A percentile compares a stretch with the other conserved stretches of the same genome.
Evolutionary conservation across 1,140 invertebrate species (phyloP).

Genomic region (Heliconius hermathena): DNA sequence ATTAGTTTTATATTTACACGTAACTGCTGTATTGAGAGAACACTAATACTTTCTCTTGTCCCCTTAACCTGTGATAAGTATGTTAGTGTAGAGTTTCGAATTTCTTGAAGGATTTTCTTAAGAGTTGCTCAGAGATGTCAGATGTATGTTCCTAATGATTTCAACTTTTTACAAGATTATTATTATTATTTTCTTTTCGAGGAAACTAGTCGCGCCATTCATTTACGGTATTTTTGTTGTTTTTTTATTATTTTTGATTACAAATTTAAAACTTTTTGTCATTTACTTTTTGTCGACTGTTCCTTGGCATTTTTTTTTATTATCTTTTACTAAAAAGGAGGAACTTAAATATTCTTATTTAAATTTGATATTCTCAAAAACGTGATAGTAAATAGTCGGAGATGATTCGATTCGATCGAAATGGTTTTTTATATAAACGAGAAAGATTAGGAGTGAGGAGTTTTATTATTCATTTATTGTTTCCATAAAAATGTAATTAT

Average conservation of each 20-base stretch:
- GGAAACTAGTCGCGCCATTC: constrained; percentile 63
- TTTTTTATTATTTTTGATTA: neutral
- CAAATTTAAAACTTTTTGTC: neutral
- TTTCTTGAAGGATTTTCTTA: constrained; percentile 71
- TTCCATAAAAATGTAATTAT: constrained; percentile 68
- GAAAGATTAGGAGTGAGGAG: constrained; percentile 54
- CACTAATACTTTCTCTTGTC: constrained; percentile 80
- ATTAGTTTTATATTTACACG: constrained; percentile 68
- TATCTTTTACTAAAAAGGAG: neutral
- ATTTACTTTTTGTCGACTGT: neutral
- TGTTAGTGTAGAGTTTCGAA: constrained; percentile 73
- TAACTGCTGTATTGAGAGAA: constrained; percentile 73
- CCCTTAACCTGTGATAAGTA: constrained; percentile 81
- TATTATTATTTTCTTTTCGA: constrained; percentile 46
- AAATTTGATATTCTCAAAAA: constrained; percentile 43
- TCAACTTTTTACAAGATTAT: constrained; percentile 61
- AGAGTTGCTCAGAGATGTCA: constrained; percentile 74
- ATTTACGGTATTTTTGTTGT: neutral
- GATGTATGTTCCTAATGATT: constrained; percentile 74
- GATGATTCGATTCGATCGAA: constrained; percentile 51
- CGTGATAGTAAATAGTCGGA: constrained; percentile 39
- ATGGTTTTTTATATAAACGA: constrained; percentile 53
- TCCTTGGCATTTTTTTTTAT: neutral
- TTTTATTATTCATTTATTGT: constrained; percentile 82
- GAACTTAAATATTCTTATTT: constrained; percentile 17